Percentiles rank a stretch among this genome's conserved stretches.
phyloP scores from a whole-genome alignment of 2,888 invertebrate genomes.

The Luperina nickerlii region DNA sequence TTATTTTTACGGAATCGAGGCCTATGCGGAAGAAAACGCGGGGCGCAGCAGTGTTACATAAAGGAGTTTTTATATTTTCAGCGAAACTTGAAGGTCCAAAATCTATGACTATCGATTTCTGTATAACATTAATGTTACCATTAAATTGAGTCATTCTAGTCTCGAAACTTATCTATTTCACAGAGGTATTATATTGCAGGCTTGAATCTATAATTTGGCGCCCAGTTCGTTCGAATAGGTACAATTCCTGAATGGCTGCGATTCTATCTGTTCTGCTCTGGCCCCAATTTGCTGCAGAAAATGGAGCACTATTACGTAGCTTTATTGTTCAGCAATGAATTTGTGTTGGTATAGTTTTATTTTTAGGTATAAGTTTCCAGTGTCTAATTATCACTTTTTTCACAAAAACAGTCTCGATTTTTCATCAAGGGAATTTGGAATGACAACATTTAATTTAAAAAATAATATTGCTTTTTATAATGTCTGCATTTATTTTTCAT shows the following conservation, averaged over 20 bases:
- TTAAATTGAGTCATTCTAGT: not conserved
- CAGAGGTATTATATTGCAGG: not conserved
- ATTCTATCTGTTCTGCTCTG: slow-evolving; percentile 16
- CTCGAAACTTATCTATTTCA: slow-evolving; percentile 14
- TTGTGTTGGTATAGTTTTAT: slow-evolving; percentile 7
- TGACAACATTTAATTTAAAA: not conserved
- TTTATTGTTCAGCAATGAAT: not conserved
- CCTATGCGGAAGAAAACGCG: too few species aligned
- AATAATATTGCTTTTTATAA: not conserved
- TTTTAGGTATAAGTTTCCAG: not conserved
- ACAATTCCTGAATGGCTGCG: slow-evolving; percentile 23
- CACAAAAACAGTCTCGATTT: not conserved
- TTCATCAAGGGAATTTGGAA: not conserved
- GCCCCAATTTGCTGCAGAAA: slow-evolving; percentile 30
- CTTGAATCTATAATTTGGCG: slow-evolving; percentile 24
- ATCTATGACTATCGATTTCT: not conserved
- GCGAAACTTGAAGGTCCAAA: not conserved
- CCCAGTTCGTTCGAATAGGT: not conserved
- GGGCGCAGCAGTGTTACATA: too few species aligned
- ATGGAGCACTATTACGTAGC: slow-evolving; percentile 2
- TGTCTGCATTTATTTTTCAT: slow-evolving; percentile 16
- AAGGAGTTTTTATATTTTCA: not conserved
- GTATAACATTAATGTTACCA: not conserved
- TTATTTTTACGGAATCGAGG: too few species aligned
- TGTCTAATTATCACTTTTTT: not conserved